Evolutionary conservation across 2,113 vertebrate genomes (phyloP).

Genomic region (Oreochromis aureus): DNA sequence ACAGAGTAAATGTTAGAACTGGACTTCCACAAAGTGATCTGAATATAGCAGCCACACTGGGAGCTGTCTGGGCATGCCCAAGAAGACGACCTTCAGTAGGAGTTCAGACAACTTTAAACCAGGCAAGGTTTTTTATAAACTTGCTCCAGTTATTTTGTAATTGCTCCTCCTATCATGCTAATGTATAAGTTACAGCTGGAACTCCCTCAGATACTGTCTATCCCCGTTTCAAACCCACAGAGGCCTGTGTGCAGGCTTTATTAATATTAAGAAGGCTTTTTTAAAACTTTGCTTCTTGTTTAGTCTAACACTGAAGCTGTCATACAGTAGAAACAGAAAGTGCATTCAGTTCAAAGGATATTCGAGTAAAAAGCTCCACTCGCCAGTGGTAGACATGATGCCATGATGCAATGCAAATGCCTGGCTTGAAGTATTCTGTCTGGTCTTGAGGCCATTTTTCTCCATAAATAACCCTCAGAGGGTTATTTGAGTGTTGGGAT

Average conservation of each 20-base stretch:
- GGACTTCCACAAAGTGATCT: neutral
- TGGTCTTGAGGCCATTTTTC: neutral
- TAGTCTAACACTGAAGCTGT: neutral
- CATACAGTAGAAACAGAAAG: neutral
- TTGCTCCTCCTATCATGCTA: neutral
- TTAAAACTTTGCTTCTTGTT: neutral
- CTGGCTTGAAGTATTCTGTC: neutral
- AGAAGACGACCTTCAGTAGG: neutral
- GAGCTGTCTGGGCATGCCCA: neutral
- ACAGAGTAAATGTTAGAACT: neutral
- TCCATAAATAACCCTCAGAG: neutral
- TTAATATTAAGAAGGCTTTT: neutral
- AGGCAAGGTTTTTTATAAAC: neutral
- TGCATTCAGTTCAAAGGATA: neutral
- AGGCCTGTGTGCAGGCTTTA: neutral
- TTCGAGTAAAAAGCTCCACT: accelerated
- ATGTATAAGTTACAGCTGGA: neutral
- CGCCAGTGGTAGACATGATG: neutral
- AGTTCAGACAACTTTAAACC: neutral
- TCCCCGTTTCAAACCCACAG: neutral
- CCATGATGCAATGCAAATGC: neutral
- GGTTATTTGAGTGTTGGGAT: neutral
- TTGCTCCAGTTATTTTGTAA: neutral
- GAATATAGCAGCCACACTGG: neutral
- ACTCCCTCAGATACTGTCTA: neutral